Base-by-base conservation (phyloP, 2,797 vertebrate species). In the Pteropus rufus region DNA sequence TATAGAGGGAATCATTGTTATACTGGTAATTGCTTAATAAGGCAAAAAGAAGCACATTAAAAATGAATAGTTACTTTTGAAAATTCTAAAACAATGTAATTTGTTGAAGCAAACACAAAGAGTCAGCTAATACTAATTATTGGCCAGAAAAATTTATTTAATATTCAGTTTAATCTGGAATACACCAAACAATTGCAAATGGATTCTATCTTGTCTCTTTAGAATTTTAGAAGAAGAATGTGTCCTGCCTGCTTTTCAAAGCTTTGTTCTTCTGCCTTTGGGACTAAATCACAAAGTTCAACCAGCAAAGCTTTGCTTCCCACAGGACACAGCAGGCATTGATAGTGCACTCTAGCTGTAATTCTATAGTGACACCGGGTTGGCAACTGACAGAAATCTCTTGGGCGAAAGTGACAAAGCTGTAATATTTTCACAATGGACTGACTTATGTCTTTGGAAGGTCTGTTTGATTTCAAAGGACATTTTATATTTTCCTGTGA, bases 391-490 rank as follows among this genome's bases (percentile, higher is more conserved):
- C 97, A 97, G 96, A 97, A 95, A 56, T 98, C 97, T 98, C 97
- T 52, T 73, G 98, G 96, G 98, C 87, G 64, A 94, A 77, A 97
- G 95, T 97, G 95, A 97, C 96, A 95, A 88, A 96, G 92, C 82
- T 96, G 97, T 97, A 98, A 98, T 98, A 97, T 98, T 97, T 98
- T 96, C 96, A 96, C 96, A 98, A 91, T 97, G 87, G 97, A 98
- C 96, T 96, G 93, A 76, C 92, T 97, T 97, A 94, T 98, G 93
- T 94, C 96, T 97, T 97, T 91, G 92, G 97, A 95, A 97, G 91
- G 93, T 97, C 94, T 96, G 80, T 94, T 98, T 98, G 97, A 97
- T 98, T 98, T 97, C 86, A 97, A 98, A 98, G 96, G 96, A 96
- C 96, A 60, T 95, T 96, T 94, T 94, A 39, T 88, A 34, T 97